Percentiles rank a stretch among this genome's conserved stretches.
Evolutionary conservation across 2,888 invertebrate species (phyloP).

Genomic region (Seira musarum): DNA sequence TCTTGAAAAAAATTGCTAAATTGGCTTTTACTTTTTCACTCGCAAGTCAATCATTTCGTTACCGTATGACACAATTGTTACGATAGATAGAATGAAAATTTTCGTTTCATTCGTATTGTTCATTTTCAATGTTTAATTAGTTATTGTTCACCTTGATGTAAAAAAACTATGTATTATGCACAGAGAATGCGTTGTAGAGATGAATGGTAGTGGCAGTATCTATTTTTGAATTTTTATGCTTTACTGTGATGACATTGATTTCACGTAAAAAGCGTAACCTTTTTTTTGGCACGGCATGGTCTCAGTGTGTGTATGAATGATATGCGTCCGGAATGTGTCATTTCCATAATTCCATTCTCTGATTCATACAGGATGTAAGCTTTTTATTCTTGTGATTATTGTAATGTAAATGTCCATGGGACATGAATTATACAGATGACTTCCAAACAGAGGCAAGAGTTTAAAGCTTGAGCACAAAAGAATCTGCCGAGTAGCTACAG

Average conservation of each 20-base stretch:
- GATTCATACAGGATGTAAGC: slow-evolving; percentile 30
- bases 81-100: not conserved
- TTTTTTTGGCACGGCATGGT: slow-evolving; percentile 3
- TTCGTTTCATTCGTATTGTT: not conserved
- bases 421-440: not conserved
- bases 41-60: slow-evolving; percentile 17
- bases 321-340: not conserved
- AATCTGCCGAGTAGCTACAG: not conserved
- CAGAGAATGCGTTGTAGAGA: not conserved
- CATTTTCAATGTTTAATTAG: slow-evolving; percentile 49
- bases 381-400: slow-evolving; percentile 25
- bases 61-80: not conserved
- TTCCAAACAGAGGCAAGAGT: no score
- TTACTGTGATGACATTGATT: slow-evolving; percentile 45
- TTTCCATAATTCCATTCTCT: not conserved
- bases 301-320: slow-evolving; percentile 11
- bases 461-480: not conserved
- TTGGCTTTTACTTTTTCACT: slow-evolving; percentile 44
- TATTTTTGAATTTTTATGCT: slow-evolving; percentile 19
- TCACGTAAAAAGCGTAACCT: slow-evolving; percentile 24
- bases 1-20: not conserved
- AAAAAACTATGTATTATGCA: slow-evolving; percentile 30
- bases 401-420: not conserved
- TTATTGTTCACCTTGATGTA: slow-evolving; percentile 44
- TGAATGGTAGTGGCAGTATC: not conserved